phyloP scores from a whole-genome alignment of 2,113 vertebrate genomes.

The Sphaerodactylus townsendi region DNA sequence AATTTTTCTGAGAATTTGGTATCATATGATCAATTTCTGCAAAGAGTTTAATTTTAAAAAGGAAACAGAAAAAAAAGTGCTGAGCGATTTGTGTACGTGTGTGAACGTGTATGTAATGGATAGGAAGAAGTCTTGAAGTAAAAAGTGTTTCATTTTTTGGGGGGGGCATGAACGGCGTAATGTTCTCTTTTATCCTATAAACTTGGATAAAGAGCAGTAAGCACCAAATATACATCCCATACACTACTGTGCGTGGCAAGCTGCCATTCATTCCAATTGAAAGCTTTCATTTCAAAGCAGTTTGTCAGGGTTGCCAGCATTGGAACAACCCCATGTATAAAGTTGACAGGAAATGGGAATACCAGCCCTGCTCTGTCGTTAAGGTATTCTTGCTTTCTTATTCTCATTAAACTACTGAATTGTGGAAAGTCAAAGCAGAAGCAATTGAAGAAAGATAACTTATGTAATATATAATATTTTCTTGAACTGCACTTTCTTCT shows the following conservation, averaged over 20 bases:
- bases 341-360: constrained; percentile 59
- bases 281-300: constrained; percentile 49
- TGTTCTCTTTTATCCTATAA: neutral
- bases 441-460: constrained; percentile 19
- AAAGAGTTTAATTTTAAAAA: neutral
- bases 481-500: constrained; percentile 35
- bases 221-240: constrained; percentile 37
- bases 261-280: constrained; percentile 38
- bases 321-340: constrained; percentile 55
- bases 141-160: neutral
- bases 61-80: constrained; percentile 24
- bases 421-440: constrained; percentile 56
- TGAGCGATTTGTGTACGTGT: neutral
- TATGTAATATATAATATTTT: constrained; percentile 46
- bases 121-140: neutral
- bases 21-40: neutral
- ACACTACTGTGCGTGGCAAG: constrained; percentile 33
- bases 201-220: constrained; percentile 32
- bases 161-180: constrained; percentile 13
- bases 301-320: constrained; percentile 25
- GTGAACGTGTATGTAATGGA: neutral
- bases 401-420: constrained; percentile 53
- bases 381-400: constrained; percentile 41
- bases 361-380: constrained; percentile 54
- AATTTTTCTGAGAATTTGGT: neutral